These are phyloP conservation scores for Trogon melanurus DNA, from an alignment of 2,113 vertebrate species.

Conservation along the genomic window DNA sequence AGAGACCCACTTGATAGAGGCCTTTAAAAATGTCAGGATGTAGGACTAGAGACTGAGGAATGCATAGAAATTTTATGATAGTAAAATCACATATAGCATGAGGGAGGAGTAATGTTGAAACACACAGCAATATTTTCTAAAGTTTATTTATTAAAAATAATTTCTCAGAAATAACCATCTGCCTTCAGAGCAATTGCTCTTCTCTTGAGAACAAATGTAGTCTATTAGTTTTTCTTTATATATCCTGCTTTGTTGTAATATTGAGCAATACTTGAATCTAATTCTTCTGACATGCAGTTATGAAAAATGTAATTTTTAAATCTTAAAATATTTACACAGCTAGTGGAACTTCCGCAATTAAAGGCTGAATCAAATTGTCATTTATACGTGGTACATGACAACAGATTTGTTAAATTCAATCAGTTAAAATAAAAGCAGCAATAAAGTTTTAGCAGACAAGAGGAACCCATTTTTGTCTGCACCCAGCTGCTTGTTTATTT, in stretches of 20 bases:
- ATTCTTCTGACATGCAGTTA: conserved; percentile 15
- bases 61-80: background rate
- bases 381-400: background rate
- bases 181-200: background rate
- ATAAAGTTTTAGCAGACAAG: conserved; percentile 20
- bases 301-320: conserved; percentile 51
- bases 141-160: conserved; percentile 17
- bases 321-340: conserved; percentile 47
- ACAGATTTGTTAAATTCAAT: background rate
- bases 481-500: conserved; percentile 37
- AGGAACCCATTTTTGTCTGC: background rate
- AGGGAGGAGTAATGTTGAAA: background rate
- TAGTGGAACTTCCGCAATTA: conserved; percentile 21
- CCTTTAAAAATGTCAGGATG: background rate
- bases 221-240: conserved; percentile 43
- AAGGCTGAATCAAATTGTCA: conserved; percentile 19
- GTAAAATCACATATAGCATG: background rate
- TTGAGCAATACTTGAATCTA: conserved; percentile 28
- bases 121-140: background rate
- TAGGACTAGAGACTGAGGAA: background rate
- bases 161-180: conserved; percentile 19
- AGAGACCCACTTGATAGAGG: background rate
- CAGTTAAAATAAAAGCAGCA: conserved; percentile 20
- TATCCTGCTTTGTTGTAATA: background rate
- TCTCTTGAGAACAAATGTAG: background rate